These are phyloP conservation scores for Coenonympha glycerion DNA, from an alignment of 2,888 invertebrate genomes.

Conservation along the genomic window DNA sequence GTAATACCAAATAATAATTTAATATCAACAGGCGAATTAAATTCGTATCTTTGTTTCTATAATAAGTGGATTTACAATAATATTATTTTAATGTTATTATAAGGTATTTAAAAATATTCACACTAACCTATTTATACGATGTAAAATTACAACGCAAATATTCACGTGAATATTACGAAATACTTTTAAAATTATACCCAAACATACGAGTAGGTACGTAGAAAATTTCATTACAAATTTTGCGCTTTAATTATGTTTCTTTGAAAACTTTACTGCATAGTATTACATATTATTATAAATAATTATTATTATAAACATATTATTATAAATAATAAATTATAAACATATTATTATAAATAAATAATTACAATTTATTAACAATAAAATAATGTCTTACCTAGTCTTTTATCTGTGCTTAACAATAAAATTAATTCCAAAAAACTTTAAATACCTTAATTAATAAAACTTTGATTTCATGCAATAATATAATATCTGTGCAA, in stretches of 20 bases:
- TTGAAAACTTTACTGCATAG: neutral
- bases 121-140: constrained; percentile 16
- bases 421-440: neutral
- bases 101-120: constrained; percentile 8
- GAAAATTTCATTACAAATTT: neutral
- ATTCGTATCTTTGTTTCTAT: constrained; percentile 45
- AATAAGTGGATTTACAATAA: constrained; percentile 21
- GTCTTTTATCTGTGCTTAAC: neutral
- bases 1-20: constrained; percentile 44
- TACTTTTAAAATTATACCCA: neutral
- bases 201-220: neutral
- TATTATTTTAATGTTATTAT: constrained; percentile 10
- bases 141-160: neutral
- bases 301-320: no score
- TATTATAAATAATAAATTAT: no score
- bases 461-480: neutral
- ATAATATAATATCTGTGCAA: neutral
- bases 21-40: constrained; percentile 63
- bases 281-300: no score
- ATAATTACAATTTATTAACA: no score
- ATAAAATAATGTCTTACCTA: no score
- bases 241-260: neutral
- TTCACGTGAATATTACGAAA: constrained; percentile 2
- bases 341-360: no score
- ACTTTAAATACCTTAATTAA: neutral